phyloP scores from a whole-genome alignment of 2,797 vertebrate genomes.

The Pogonophryne albipinna region DNA sequence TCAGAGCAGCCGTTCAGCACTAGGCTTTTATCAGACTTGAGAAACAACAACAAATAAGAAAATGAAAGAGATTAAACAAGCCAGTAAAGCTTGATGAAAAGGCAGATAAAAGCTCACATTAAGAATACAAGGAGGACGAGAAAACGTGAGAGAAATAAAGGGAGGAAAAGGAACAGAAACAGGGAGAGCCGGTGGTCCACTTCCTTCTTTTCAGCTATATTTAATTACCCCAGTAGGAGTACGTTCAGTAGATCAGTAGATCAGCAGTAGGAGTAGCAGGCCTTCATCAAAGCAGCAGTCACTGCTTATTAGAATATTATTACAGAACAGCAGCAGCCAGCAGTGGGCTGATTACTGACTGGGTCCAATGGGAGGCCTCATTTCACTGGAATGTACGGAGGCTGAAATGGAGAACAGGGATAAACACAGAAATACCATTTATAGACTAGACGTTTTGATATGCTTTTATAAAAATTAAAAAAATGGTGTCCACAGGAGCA shows the following conservation, averaged over 20 bases:
- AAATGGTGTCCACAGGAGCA: constrained; percentile 10
- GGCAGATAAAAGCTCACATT: constrained; percentile 34
- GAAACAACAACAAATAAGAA: constrained; percentile 71
- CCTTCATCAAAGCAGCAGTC: constrained; percentile 83
- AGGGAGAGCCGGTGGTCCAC: constrained; percentile 77
- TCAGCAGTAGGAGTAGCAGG: constrained; percentile 83
- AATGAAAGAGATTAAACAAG: constrained; percentile 70
- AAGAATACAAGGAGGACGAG: constrained; percentile 45
- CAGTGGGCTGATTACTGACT: constrained; percentile 85
- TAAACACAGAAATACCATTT: constrained; percentile 79
- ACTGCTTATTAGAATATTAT: constrained; percentile 89
- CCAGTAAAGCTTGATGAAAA: constrained; percentile 28
- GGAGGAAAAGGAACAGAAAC: constrained; percentile 46
- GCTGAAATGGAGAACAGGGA: constrained; percentile 77
- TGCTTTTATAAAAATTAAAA: constrained; percentile 37
- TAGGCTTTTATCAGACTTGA: constrained; percentile 64
- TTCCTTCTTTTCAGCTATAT: constrained; percentile 77
- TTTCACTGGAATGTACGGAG: constrained; percentile 86
- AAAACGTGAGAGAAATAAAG: constrained; percentile 35
- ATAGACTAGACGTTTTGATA: constrained; percentile 68
- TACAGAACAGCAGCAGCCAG: constrained; percentile 85
- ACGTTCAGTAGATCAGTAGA: constrained; percentile 74
- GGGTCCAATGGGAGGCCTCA: constrained; percentile 85
- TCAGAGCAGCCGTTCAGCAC: constrained; percentile 68
- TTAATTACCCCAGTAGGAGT: constrained; percentile 84